Conservation (phyloP, 1,140 invertebrate species). For the Venustaconcha ellipsiformis region DNA sequence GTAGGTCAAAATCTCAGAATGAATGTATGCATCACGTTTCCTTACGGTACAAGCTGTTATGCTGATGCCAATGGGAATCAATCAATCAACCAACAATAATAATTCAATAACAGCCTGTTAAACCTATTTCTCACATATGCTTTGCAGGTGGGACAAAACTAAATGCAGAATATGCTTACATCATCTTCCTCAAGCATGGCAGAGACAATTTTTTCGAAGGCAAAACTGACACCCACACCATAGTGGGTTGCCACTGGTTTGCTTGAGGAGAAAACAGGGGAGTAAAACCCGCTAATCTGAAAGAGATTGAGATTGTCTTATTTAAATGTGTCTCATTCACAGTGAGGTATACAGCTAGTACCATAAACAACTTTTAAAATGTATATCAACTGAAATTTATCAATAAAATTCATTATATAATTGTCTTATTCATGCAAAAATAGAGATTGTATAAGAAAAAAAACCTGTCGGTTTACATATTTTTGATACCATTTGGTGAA, state of each 20-base stretch:
- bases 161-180: constrained; percentile 30
- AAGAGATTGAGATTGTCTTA: not conserved
- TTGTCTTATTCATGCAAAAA: too few species aligned
- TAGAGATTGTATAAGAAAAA: too few species aligned
- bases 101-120: too few species aligned
- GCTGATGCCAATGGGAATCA: not conserved
- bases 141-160: too few species aligned
- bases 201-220: constrained; percentile 77
- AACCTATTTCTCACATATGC: too few species aligned
- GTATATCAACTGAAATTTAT: too few species aligned
- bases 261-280: constrained; percentile 20
- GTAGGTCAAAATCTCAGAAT: not conserved
- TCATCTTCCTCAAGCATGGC: constrained; percentile 70
- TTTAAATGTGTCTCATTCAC: too few species aligned
- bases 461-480: too few species aligned
- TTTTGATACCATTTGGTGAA: too few species aligned
- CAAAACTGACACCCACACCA: constrained; percentile 82
- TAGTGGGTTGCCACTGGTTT: constrained; percentile 13
- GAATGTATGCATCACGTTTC: not conserved
- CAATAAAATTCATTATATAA: too few species aligned
- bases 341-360: too few species aligned
- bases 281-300: constrained; percentile 53
- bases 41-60: not conserved
- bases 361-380: too few species aligned
- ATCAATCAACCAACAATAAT: not conserved